A percentile compares a stretch with the other conserved stretches of the same genome.
Conservation (phyloP, 35 echinoderm and acorn worm genomes). For the Amphiura filiformis region DNA sequence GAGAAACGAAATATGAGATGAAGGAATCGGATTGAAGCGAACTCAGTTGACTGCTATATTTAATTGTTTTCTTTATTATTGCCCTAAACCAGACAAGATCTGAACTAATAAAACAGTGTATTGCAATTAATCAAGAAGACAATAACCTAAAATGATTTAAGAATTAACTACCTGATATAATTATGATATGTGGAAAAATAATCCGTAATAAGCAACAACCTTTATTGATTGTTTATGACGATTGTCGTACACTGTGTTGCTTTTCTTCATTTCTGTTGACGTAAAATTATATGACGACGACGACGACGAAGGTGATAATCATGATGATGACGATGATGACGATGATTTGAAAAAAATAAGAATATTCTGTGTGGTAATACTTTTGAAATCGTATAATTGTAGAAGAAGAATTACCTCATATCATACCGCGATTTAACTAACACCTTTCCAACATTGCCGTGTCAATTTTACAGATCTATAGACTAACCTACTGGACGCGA, state of each 20-base stretch:
- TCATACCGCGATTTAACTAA: not conserved
- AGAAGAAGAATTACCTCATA: not conserved
- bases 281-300: not conserved
- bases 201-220: too few relatives aligned
- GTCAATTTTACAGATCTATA: not conserved
- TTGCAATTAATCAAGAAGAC: too few relatives aligned
- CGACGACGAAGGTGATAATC: not conserved
- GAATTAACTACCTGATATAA: too few relatives aligned
- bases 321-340: not conserved
- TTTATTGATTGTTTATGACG: too few relatives aligned
- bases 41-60: not conserved
- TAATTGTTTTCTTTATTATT: not conserved
- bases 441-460: not conserved
- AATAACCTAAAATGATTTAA: too few relatives aligned
- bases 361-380: not conserved
- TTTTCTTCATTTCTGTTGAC: too few relatives aligned
- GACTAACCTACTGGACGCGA: not conserved
- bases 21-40: not conserved
- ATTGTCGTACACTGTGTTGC: too few relatives aligned
- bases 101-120: too few relatives aligned
- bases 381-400: not conserved
- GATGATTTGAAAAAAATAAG: not conserved
- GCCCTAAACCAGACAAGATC: too few relatives aligned
- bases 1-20: not conserved
- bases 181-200: too few relatives aligned